Base-by-base conservation (phyloP, 2,888 invertebrate species). In the Synergus umbraculus region DNA sequence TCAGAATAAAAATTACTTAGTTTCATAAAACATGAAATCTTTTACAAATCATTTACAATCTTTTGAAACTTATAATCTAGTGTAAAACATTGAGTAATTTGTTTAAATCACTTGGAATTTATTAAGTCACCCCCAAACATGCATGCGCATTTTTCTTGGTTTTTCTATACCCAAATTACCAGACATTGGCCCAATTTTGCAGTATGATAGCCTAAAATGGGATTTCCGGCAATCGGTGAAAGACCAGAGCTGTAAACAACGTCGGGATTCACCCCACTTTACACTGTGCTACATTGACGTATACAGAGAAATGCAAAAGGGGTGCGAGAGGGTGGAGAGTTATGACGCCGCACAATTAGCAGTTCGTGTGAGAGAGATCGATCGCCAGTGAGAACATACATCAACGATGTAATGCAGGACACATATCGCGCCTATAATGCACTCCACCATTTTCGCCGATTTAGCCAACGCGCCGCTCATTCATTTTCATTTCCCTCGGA, bases 341-440 rank as follows among this genome's bases (percentile, higher is more conserved):
- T 92, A 92, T 92, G 92, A 92, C 90, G 90, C 89, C 90, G 89
- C 90, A 90, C 92, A 92, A 92, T 92, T 92, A 92, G 92, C 91
- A 91, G 92, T 89, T 91, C 89, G 91, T 90, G 91, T 90, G 92
- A 91, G 92, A 91, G 91, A 92, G 92, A 92, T 92, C 92, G 92
- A 92, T 92, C 90, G 91, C 87, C 87, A 88, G 85, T 87, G 89
- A 87, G 90, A 89, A 91, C 91, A 92, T 91, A 90, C 90, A 91
- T 92, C 92, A 91, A 88, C 89, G 86, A 85, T 86, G 90, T 90
- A 90, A 90, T 89, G 89, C 88, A 81, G 87, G 83, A 86, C 88
- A 85, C 87, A 87, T 87, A 87, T 87, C 87, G 85, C 87, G 86
- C 87, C 86, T 85, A 86, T 86, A 85, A 84, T 84, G 85, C 83